Evolutionary conservation across 2,797 vertebrate genomes (phyloP), one percentile per base, ranked within the genome.

Genomic region (Tolypeutes matacus): DNA sequence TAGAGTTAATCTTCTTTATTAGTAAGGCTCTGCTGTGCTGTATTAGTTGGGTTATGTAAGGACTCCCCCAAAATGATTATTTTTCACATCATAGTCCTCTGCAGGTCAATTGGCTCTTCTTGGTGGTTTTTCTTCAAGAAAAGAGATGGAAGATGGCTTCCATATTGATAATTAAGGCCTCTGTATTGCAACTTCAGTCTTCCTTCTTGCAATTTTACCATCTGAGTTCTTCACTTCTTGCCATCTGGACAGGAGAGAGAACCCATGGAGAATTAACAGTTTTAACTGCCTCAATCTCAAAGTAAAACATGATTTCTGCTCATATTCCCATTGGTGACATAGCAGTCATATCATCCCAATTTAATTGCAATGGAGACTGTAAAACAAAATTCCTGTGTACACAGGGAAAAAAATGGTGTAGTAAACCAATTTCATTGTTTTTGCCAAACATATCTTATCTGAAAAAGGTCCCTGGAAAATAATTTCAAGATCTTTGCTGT

Each of bases 181-280:
- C 25, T 75, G 18, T 49, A 11, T 70, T 81, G 67, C 27, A 73
- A 60, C 69, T 62, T 84, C 20, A 25, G 23, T 1, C 29, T 87
- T 67, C 53, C 29, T 84, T 84, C 56, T 31, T 86, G 62, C 36
- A 80, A 3, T 69, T 73, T 84, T 87, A 14, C 29, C 56, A 67
- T 46, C 46, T 34, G 51, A 69, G 11, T 91, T 84, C 62, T 82
- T 88, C 27, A 75, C 21, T 81, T 94, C 90, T 86, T 91, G n/a
- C 27, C 25, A 29, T 46, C 58, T 58, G 85, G 29, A 53, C n/a
- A 27, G 70, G 27, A 75, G 60, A 58, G 20, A 17, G 13, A 89
- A n/a, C 73, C 39, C 20, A n/a, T 70, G 25, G 34, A 65, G 36
- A 92, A 49, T 82, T 89, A 2, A 12, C 12, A 34, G 11, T 72